Conservation (phyloP, 1,140 invertebrate species). For the Chlorops oryzae region DNA sequence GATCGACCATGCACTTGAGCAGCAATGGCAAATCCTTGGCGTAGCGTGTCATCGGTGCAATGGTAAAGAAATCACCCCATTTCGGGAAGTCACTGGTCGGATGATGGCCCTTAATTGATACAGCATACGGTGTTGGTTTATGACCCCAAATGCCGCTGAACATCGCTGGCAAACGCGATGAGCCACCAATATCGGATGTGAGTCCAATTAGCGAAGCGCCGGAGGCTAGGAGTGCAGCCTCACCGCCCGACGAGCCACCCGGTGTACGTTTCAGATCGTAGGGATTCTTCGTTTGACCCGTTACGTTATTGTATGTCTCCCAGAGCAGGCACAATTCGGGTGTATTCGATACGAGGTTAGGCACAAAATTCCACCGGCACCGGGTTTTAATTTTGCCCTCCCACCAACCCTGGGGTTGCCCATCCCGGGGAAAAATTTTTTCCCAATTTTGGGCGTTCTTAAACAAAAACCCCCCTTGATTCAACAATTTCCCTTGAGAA, state of each 20-base stretch:
- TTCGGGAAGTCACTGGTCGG: constrained; percentile 52
- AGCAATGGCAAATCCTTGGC: constrained; percentile 71
- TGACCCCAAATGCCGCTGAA: constrained; percentile 84
- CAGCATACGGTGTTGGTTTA: constrained; percentile 62
- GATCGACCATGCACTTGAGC: constrained; percentile 60
- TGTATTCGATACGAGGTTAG: constrained; percentile 81
- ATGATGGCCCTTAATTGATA: constrained; percentile 55
- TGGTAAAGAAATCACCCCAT: constrained; percentile 58
- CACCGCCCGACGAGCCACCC: constrained; percentile 75
- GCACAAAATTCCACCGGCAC: constrained; percentile 82
- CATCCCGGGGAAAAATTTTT: no score
- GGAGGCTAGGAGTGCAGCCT: constrained; percentile 62
- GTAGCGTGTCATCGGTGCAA: constrained; percentile 79
- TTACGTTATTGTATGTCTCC: constrained; percentile 83
- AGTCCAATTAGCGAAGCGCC: constrained; percentile 74
- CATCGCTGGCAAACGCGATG: constrained; percentile 74
- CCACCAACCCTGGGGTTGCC: constrained; percentile 65
- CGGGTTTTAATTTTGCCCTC: constrained; percentile 60
- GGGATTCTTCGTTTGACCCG: constrained; percentile 82
- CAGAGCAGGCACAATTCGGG: constrained; percentile 87
- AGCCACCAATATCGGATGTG: constrained; percentile 80
- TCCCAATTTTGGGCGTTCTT: constrained; percentile 54
- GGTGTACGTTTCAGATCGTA: constrained; percentile 70
- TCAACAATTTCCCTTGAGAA: background rate
- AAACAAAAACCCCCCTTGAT: constrained; percentile 52